Conservation (phyloP, 2,888 invertebrate species). For the Phasia obesa region DNA sequence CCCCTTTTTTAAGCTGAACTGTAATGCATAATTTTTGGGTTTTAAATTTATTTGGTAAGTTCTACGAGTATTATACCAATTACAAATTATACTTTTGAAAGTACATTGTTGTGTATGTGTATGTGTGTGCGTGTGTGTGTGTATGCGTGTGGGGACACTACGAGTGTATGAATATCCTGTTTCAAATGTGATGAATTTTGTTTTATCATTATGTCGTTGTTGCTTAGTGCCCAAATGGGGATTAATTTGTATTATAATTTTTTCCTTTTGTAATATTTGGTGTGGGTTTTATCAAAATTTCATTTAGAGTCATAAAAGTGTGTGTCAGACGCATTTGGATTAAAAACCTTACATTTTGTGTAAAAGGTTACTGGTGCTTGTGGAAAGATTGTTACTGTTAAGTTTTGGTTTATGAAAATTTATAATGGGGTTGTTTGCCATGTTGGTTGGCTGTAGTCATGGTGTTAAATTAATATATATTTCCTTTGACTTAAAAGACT, state of each 20-base stretch:
- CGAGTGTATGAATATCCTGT: slow-evolving; percentile 5
- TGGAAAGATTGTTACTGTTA: not conserved
- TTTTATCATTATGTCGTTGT: slow-evolving; percentile 24
- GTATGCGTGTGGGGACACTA: not conserved
- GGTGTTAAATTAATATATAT: slow-evolving; percentile 50
- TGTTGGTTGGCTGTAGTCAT: slow-evolving; percentile 2
- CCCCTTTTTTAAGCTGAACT: slow-evolving; percentile 38
- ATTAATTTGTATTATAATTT: slow-evolving; percentile 65
- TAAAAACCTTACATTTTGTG: slow-evolving; percentile 29
- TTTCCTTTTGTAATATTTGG: slow-evolving; percentile 17
- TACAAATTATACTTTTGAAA: slow-evolving; percentile 10
- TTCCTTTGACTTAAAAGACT: not conserved
- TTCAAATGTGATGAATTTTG: slow-evolving; percentile 46
- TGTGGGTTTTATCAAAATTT: slow-evolving; percentile 26
- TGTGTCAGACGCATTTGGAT: slow-evolving; percentile 28
- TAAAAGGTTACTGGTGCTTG: slow-evolving; percentile 28
- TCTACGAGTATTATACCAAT: not conserved
- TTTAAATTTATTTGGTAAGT: slow-evolving; percentile 44
- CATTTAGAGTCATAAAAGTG: not conserved
- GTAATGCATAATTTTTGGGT: slow-evolving; percentile 54
- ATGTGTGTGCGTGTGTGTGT: not conserved
- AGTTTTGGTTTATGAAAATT: slow-evolving; percentile 5
- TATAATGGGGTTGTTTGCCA: slow-evolving; percentile 34
- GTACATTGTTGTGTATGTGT: not conserved
- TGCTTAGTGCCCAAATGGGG: slow-evolving; percentile 63